Base-by-base conservation (phyloP, 2,113 vertebrate genomes). In the Conger conger region DNA sequence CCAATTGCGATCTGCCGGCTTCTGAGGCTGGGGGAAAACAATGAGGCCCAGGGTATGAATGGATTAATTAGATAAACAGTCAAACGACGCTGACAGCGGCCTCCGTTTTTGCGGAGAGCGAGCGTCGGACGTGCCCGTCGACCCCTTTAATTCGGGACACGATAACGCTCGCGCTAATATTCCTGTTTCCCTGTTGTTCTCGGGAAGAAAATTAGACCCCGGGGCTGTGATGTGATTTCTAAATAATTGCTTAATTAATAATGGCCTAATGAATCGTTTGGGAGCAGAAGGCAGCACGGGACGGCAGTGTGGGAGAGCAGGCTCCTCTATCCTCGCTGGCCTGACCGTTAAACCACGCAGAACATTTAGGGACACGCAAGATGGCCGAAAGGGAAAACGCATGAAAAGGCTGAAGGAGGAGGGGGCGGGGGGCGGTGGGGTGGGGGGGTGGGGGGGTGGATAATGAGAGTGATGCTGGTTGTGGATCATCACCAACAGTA, bases 241-340 rank as follows among this genome's bases (percentile, higher is more conserved):
- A 40, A 79, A 79, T 79, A 38, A 79, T 79, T 38, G 38, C 78
- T 27, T 79, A 79, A 79, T 79, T 79, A 79, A 79, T 79, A 79
- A 79, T 79, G 1, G 3, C 78, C 38, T 79, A 79, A 73, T 79
- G 36, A 79, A 79, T 79, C 17, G 42, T 79, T 79, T 73, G 68
- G 33, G 33, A 13, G n/a, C 60, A 17, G 45, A 50, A 73, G 68
- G 68, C 27, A 7, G n/a, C 38, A 17, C 20, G 9, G 27, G 37
- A 7, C 36, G 40, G 18, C 37, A 40, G 36, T 11, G 33, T 0
- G 20, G 36, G 5, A 42, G 37, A 40, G 78, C 78, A n/a, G 38
- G 38, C 18, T 20, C 8, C 1, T 36, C 37, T 4, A 42, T 79
- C 38, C 38, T 38, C 38, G 27, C 20, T 0, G 15, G 36, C 78